Conservation (phyloP, 2,113 vertebrate species). For the Egretta garzetta region DNA sequence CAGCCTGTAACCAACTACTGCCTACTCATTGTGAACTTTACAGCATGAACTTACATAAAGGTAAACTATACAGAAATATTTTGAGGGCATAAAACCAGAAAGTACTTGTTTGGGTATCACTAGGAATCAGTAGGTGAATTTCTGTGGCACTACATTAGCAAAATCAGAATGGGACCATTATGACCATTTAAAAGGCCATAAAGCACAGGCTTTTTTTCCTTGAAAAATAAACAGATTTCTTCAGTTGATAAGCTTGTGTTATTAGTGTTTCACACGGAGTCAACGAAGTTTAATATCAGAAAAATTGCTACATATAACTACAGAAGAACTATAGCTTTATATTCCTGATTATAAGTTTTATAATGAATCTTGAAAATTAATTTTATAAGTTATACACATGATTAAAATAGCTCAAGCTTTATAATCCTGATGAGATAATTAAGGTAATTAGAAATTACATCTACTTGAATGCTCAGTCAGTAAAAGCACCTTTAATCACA, state of each 20-base stretch:
- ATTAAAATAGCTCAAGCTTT: conserved; percentile 28
- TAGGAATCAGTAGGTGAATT: background rate
- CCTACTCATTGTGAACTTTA: background rate
- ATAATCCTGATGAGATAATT: conserved; percentile 21
- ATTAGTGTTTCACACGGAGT: background rate
- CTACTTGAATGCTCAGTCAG: background rate
- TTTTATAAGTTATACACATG: background rate
- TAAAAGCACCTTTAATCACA: conserved; percentile 47
- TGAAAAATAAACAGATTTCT: background rate
- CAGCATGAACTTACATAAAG: background rate
- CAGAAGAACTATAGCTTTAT: background rate
- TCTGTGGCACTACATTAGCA: background rate
- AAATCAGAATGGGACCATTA: background rate
- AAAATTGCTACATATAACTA: background rate
- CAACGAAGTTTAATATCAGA: background rate
- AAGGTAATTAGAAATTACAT: conserved; percentile 47
- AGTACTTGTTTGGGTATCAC: background rate
- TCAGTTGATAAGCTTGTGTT: background rate
- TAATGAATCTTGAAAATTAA: background rate
- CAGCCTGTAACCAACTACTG: background rate
- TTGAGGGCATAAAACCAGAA: background rate
- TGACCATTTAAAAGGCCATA: background rate
- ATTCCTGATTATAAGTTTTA: background rate
- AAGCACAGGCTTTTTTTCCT: background rate
- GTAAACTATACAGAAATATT: background rate